Conservation (phyloP, 35 echinoderm and acorn worm species). For the Acanthaster planci region DNA sequence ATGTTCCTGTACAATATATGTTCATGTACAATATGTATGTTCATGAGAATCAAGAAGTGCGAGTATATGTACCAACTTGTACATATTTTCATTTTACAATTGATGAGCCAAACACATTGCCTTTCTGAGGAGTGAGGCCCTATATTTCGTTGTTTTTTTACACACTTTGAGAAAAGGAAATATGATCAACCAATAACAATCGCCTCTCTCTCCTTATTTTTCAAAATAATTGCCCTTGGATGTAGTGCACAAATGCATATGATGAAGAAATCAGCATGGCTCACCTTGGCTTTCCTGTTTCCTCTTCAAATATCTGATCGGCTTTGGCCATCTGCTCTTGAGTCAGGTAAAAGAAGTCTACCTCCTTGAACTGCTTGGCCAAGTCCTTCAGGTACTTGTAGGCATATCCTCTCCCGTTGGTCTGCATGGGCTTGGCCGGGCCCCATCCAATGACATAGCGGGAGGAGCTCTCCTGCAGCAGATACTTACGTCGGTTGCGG, state of each 20-base stretch:
- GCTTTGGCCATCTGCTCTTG: conserved; percentile 63
- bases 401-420: conserved; percentile 54
- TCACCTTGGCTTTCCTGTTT: conserved; percentile 73
- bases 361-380: conserved; percentile 27
- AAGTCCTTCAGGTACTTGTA: conserved; percentile 52
- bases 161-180: too few species aligned
- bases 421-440: conserved; percentile 36
- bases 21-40: too few species aligned
- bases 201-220: too few species aligned
- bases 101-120: too few species aligned
- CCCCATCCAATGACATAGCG: conserved; percentile 75
- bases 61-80: too few species aligned
- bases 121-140: too few species aligned
- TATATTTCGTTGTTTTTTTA: too few species aligned
- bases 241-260: not conserved
- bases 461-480: conserved; percentile 43
- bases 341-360: conserved; percentile 49
- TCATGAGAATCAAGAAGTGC: too few species aligned
- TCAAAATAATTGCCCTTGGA: too few species aligned
- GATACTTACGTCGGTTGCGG: not conserved
- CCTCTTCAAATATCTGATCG: conserved; percentile 68
- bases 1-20: too few species aligned
- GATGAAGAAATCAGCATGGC: not conserved
- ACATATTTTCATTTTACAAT: too few species aligned
- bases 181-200: too few species aligned